A percentile compares a stretch with the other conserved stretches of the same genome.
These are phyloP conservation scores for Anas bahamensis DNA, from an alignment of 2,797 vertebrate species.

Conservation along the genomic window DNA sequence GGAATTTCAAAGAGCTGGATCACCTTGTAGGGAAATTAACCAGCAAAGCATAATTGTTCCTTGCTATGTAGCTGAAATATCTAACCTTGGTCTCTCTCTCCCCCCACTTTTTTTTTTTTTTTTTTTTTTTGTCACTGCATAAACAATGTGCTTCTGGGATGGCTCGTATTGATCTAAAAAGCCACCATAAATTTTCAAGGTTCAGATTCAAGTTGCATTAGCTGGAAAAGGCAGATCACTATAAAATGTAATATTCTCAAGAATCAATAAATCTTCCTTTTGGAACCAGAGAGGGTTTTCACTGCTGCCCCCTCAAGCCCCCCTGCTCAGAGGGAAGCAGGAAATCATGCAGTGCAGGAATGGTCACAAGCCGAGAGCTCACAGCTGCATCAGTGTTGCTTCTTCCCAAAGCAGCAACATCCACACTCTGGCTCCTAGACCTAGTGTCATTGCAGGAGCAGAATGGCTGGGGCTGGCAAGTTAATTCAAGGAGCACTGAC, in stretches of 20 bases:
- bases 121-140: neutral
- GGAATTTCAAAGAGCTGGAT: neutral
- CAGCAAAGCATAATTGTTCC: neutral
- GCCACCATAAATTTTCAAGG: conserved; percentile 43
- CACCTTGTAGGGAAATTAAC: neutral
- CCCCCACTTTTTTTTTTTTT: neutral
- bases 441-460: neutral
- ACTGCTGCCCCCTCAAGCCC: neutral
- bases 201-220: conserved; percentile 62
- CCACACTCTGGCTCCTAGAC: too few relatives aligned
- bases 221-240: conserved; percentile 29
- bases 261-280: conserved; percentile 60
- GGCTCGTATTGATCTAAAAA: conserved; percentile 50
- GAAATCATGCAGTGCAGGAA: neutral
- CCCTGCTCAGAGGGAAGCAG: neutral
- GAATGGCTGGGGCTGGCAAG: neutral
- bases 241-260: conserved; percentile 20
- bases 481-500: neutral
- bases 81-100: neutral
- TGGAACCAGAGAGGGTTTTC: neutral
- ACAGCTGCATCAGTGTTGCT: accelerated
- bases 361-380: neutral
- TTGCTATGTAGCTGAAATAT: neutral
- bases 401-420: neutral
- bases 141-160: neutral